Evolutionary conservation across 2,113 vertebrate genomes (phyloP).

Genomic region (Halcyon senegalensis): DNA sequence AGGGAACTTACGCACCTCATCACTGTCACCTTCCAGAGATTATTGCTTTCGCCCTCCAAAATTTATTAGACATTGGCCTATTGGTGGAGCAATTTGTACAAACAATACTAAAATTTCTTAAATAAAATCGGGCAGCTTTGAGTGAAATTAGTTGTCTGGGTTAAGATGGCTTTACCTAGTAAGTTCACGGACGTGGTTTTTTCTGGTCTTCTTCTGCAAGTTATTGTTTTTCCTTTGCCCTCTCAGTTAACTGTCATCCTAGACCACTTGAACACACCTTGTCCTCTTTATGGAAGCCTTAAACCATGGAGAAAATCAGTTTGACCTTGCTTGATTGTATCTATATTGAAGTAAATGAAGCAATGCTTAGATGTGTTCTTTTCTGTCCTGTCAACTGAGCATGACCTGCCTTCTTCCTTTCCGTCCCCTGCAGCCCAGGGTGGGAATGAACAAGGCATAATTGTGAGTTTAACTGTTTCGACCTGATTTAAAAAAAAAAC

Average conservation of each 20-base stretch:
- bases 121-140: accelerated
- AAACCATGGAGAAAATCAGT: accelerated
- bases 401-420: background rate
- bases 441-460: background rate
- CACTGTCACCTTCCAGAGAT: background rate
- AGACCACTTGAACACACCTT: background rate
- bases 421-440: background rate
- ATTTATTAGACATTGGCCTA: background rate
- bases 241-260: background rate
- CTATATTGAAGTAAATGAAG: background rate
- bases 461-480: background rate
- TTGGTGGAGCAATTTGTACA: background rate
- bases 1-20: background rate
- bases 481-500: background rate
- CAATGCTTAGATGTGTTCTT: background rate
- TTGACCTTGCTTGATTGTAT: background rate
- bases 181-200: background rate
- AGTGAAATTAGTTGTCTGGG: background rate
- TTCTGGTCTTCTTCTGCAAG: background rate
- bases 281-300: background rate
- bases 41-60: background rate
- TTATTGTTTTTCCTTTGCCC: background rate
- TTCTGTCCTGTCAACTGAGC: background rate
- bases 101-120: background rate
- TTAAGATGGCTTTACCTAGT: background rate